Base-by-base conservation (phyloP, 2,888 invertebrate genomes). In the Zygothrica quintamaculata region DNA sequence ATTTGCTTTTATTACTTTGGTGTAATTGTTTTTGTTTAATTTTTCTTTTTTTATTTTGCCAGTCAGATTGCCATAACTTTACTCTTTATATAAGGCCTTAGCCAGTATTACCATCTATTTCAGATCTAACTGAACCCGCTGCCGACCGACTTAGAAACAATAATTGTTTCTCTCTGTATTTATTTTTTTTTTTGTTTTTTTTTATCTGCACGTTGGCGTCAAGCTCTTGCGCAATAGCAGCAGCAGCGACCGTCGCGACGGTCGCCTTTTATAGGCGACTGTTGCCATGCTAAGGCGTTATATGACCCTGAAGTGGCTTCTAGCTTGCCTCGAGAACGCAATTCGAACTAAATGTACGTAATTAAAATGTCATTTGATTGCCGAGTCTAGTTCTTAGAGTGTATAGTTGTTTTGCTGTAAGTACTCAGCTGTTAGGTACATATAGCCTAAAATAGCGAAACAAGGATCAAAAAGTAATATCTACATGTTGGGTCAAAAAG, bases 291-390 rank as follows among this genome's bases (percentile, higher is more conserved):
- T 56, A 40, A 66, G 84, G 66, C 76, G 80, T 78, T 60, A 48
- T 40, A 43, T 53, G 74, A 68, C 84, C 86, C 66, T 81, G 80
- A 85, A 73, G 65, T 44, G 13, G 47, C 64, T 66, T 60, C 47
- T 57, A 39, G 44, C 37, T 57, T 18, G 42, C 33, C 44, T 65
- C 47, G 36, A 67, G 53, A 75, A 47, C 59, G 52, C 42, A 64
- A 44, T 39, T 39, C 37, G 25, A 59, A 39, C 52, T 31, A 42
- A 69, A 47, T 53, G 34, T 37, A 52, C 43, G 46, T 48, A 58
- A 70, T 65, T 66, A 65, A 73, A 73, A 67, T 73, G 39, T 52
- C 44, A 62, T 51, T 70, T 58, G 15, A 43, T 53, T 33, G 13
- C 11, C 42, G 11, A 29, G 9, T 25, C 34, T 58, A 22, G 12